Conservation (phyloP, 2,113 vertebrate species). For the Cottus gobio region DNA sequence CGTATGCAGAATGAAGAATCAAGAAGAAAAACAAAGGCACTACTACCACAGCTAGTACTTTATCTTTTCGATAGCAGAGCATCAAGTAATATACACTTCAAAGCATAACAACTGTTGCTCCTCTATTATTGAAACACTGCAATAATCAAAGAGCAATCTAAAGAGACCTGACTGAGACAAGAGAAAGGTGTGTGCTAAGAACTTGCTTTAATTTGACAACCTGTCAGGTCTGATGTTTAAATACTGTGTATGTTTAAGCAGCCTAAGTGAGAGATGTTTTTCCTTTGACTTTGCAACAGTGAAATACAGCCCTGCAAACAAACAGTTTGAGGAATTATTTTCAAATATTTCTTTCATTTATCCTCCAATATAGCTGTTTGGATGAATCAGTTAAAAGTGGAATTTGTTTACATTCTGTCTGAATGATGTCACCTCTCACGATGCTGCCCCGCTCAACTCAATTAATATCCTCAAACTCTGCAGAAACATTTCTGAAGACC, state of each 20-base stretch:
- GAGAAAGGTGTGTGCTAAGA: neutral
- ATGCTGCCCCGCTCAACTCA: neutral
- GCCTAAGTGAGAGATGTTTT: neutral
- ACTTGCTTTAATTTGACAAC: neutral
- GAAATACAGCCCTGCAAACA: neutral
- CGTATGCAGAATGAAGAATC: slow-evolving; percentile 6
- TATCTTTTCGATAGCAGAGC: slow-evolving; percentile 27
- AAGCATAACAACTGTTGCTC: slow-evolving; percentile 19
- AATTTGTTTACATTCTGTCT: neutral
- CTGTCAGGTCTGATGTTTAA: neutral
- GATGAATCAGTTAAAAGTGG: neutral
- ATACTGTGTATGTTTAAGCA: neutral
- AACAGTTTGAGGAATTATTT: neutral
- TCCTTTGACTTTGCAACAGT: neutral
- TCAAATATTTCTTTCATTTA: neutral
- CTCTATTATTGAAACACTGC: slow-evolving; percentile 41
- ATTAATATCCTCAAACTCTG: neutral
- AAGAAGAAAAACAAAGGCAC: neutral
- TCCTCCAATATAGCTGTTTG: neutral
- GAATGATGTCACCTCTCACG: neutral
- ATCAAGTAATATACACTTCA: slow-evolving; percentile 24
- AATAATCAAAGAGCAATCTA: slow-evolving; percentile 1
- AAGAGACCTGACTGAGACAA: neutral
- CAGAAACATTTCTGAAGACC: neutral
- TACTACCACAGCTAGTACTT: slow-evolving; percentile 13